Evolutionary conservation across 2,888 invertebrate species (phyloP), one percentile per base, ranked within the genome.

Genomic region (Psylliodes chrysocephalus): DNA sequence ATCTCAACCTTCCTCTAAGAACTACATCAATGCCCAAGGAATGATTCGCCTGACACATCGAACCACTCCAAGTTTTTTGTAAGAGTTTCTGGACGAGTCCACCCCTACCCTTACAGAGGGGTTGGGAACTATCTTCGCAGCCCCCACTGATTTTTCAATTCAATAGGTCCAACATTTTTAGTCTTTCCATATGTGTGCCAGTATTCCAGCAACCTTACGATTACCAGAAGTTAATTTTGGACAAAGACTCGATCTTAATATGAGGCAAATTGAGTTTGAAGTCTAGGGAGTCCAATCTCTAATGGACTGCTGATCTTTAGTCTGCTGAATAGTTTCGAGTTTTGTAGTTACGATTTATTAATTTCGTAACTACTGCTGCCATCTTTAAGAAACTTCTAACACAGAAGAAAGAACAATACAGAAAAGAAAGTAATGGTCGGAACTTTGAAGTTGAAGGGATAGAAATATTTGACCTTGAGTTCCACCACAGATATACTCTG

Each of bases 91-190:
- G 47, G 47, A 47, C 47, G 12, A 12, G 10, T 47, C 47, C 47
- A 25, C 47, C 47, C 47, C 47, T 30, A 47, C 47, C 25, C 47
- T 47, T 47, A 47, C 47, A 47, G 17, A 25, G 47, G 47, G 47
- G 30, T 6, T 30, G 30, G 30, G 30, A 10, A 30, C 30, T 30
- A 30, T 30, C 10, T 6, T 30, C 30, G 30, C 30, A 30, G 30
- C 30, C 30, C 30, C 30, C 3, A 22, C n/a, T 6, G 22, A 22
- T 22, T 22, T 22, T 22, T 22, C 2, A 2, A 4, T 22, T 22
- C 22, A 22, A 4, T 22, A 4, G 2, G 22, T 22, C 22, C 6
- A 6, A 22, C 6, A 22, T n/a, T 6, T 6, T 22, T 22, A 2
- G 6, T 22, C 6, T 22, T 22, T n/a, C n/a, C n/a, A n/a, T n/a